Evolutionary conservation across 1,140 invertebrate genomes (phyloP), one percentile per base, ranked within the genome.

Genomic region (Acromyrmex charruanus): DNA sequence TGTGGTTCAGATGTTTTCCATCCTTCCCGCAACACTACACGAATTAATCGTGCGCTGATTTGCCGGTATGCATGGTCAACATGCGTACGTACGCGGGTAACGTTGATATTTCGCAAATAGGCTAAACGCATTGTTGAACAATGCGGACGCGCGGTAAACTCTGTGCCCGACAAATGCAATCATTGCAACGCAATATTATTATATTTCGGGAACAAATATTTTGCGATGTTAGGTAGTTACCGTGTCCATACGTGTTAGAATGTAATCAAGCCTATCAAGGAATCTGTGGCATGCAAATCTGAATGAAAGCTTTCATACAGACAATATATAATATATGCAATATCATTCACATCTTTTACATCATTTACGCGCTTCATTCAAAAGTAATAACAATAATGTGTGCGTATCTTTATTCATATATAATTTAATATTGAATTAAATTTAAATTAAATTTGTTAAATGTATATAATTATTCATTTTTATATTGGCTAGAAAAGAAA

Each of bases 91-190:
- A 55, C 69, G 44, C 14, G 25, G 55, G 12, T 39, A 61, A 75
- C 80, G 69, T 84, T 75, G 80, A 74, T 84, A 84, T 84, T 84
- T 84, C 80, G 80, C 80, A 84, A 84, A 84, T 75, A 84, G 80
- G 80, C 69, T 84, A 84, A 84, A 75, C 69, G 80, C 80, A 84
- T 84, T 84, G 80, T 84, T 84, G 80, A 74, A 61, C 80, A 72
- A 75, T 84, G 80, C 39, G 80, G 80, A 74, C 39, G 58, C 25
- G 55, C 39, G 39, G 55, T 55, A 84, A 84, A 84, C 80, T 84
- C 69, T 3, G 14, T 25, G 25, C 53, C 80, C 53, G 80, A 74
- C 80, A 49, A 84, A 75, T 28, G 69, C 69, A 84, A 84, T 84
- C 55, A 84, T 84, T 61, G 80, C 69, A 25, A 84, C 69, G 80